Evolutionary conservation across 2,888 invertebrate genomes (phyloP), one percentile per base, ranked within the genome.

Genomic region (Nowickia ferox): DNA sequence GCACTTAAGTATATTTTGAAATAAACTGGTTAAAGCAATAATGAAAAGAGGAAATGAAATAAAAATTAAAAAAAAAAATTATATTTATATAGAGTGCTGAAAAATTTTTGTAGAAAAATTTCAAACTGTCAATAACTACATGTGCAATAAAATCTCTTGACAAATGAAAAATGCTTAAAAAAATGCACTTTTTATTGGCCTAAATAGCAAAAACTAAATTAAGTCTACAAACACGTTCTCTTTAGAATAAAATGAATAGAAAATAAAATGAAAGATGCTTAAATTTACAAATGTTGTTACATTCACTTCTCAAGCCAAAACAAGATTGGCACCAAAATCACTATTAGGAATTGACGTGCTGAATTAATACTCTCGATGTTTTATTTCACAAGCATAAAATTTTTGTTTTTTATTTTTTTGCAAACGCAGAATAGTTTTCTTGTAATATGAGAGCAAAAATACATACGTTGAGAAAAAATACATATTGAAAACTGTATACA

Each of bases 111-210:
- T 38, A 44, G 9, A 53, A 38, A 38, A 71, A 61, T 51, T 22
- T 38, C n/a, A 5, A 57, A 66, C 79, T 80, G 72, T 80, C 79
- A 80, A 80, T 71, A 65, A 48, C 19, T 46, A 65, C 59, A 78
- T 53, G 48, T 71, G 53, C 78, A 69, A 69, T 68, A 51, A 53
- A 78, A 51, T 63, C 63, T 38, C 63, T 46, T 44, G 69, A 63
- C 44, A 65, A 65, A 48, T 55, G 55, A 44, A 55, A 65, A 46
- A 9, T n/a, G 22, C 48, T 19, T 22, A 75, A 75, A 42, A n/a
- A 44, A 53, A 30, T 63, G 8, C 51, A 11, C 46, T 30, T 55
- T n/a, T 76, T 65, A 65, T 66, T 55, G 53, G 76, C 44, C 46
- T 65, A 15, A 44, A 65, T 53, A 76, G 17, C 17, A 44, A n/a